Evolutionary conservation across 2,888 invertebrate species (phyloP).

Genomic region (Ophonus ardosiacus): DNA sequence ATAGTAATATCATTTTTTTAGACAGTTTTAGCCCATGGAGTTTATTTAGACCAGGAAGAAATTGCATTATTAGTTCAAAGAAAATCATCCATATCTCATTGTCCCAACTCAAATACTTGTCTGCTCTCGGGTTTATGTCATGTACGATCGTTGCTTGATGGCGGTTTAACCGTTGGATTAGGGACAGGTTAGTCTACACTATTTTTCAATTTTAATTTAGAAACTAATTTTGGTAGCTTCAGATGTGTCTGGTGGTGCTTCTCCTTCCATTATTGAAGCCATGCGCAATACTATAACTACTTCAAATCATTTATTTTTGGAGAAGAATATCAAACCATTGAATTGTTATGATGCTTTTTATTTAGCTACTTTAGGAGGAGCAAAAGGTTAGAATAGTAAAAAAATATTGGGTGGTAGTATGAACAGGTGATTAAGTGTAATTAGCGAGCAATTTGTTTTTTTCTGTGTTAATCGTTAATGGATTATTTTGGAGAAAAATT

Average conservation of each 20-base stretch:
- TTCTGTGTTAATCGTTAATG: no score
- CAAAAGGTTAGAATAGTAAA: conserved; percentile 79
- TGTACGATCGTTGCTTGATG: conserved; percentile 81
- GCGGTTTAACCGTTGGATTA: conserved; percentile 86
- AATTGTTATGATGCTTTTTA: conserved; percentile 88
- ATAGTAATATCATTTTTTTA: conserved; percentile 70
- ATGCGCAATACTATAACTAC: conserved; percentile 86
- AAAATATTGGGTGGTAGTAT: no score
- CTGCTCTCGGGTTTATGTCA: conserved; percentile 90
- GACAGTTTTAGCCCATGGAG: conserved; percentile 91
- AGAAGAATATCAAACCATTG: conserved; percentile 76
- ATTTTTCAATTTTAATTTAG: background rate
- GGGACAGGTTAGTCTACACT: conserved; percentile 84
- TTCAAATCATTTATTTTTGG: conserved; percentile 82
- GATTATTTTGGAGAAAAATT: no score
- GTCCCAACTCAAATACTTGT: conserved; percentile 91
- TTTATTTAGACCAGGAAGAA: conserved; percentile 86
- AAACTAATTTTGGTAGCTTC: conserved; percentile 1
- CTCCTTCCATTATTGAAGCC: conserved; percentile 85
- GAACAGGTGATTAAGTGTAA: no score
- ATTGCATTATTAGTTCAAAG: conserved; percentile 79
- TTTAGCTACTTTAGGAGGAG: conserved; percentile 92
- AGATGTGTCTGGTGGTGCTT: conserved; percentile 92
- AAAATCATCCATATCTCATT: conserved; percentile 87
- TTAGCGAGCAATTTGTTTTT: no score